phyloP scores from a whole-genome alignment of 2,797 vertebrate species.

The Urocyon cinereoargenteus region DNA sequence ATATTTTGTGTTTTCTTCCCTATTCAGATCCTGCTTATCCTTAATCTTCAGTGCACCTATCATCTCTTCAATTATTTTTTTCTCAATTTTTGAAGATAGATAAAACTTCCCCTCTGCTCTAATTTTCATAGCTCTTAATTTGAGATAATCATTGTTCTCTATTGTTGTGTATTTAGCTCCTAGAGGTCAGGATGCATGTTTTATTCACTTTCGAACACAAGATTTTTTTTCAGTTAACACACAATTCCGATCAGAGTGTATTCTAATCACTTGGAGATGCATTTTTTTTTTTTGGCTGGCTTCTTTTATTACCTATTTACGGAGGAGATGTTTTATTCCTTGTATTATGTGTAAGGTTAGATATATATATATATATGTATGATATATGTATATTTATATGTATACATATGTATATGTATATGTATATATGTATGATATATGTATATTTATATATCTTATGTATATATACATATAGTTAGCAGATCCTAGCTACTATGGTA shows the following conservation, averaged over 20 bases:
- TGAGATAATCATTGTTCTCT: constrained; percentile 28
- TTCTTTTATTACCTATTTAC: constrained; percentile 66
- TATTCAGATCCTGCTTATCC: background rate
- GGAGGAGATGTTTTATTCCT: constrained; percentile 53
- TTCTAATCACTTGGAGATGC: background rate
- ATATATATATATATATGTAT: constrained; percentile 33
- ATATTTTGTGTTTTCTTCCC: background rate
- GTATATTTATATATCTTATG: constrained; percentile 73
- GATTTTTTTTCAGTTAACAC: background rate
- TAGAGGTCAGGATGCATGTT: background rate
- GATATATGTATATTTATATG: constrained; percentile 67
- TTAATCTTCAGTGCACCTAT: background rate
- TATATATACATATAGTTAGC: constrained; percentile 78
- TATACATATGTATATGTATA: constrained; percentile 5
- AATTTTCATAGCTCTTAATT: background rate
- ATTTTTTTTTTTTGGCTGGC: background rate
- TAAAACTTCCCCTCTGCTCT: background rate
- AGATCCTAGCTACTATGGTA: constrained; percentile 65
- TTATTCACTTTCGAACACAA: background rate
- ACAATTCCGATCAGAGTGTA: constrained; percentile 1
- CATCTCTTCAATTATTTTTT: background rate
- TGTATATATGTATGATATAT: constrained; percentile 60
- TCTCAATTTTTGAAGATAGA: background rate
- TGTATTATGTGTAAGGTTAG: constrained; percentile 35
- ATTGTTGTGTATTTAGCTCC: constrained; percentile 28